These are phyloP conservation scores for Agriopis marginaria DNA, from an alignment of 2,888 invertebrate species.

Conservation along the genomic window DNA sequence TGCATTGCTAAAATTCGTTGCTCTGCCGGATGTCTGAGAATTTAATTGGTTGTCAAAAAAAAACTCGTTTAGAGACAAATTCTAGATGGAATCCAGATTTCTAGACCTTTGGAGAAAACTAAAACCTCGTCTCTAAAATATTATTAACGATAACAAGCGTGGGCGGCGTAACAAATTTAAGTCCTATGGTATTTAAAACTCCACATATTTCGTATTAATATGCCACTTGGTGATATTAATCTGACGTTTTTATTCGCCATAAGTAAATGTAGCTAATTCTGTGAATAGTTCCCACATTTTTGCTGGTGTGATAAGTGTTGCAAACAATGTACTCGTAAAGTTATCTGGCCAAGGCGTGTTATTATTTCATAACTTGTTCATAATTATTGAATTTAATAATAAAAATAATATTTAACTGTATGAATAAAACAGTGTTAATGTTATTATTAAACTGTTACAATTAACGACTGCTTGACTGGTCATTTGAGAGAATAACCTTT, in stretches of 20 bases:
- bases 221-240: slow-evolving; percentile 20
- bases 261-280: slow-evolving; percentile 22
- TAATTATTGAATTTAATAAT: slow-evolving; percentile 3
- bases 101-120: slow-evolving; percentile 31
- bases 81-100: slow-evolving; percentile 17
- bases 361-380: slow-evolving; percentile 15
- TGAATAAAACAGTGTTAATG: background rate
- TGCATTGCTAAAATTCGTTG: slow-evolving; percentile 10
- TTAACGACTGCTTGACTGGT: background rate
- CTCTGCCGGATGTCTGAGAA: slow-evolving; percentile 23
- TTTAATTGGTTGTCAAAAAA: slow-evolving; percentile 32
- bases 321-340: slow-evolving; percentile 15
- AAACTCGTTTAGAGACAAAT: slow-evolving; percentile 28
- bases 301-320: slow-evolving; percentile 27
- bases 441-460: background rate
- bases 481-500: background rate
- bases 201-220: slow-evolving; percentile 28
- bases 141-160: slow-evolving; percentile 33
- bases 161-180: slow-evolving; percentile 33
- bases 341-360: slow-evolving; percentile 21
- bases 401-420: background rate
- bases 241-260: slow-evolving; percentile 29
- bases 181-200: slow-evolving; percentile 22
- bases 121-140: slow-evolving; percentile 9
- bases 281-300: slow-evolving; percentile 33